Base-by-base conservation (phyloP, 2,797 vertebrate genomes). In the Ceryle rudis region DNA sequence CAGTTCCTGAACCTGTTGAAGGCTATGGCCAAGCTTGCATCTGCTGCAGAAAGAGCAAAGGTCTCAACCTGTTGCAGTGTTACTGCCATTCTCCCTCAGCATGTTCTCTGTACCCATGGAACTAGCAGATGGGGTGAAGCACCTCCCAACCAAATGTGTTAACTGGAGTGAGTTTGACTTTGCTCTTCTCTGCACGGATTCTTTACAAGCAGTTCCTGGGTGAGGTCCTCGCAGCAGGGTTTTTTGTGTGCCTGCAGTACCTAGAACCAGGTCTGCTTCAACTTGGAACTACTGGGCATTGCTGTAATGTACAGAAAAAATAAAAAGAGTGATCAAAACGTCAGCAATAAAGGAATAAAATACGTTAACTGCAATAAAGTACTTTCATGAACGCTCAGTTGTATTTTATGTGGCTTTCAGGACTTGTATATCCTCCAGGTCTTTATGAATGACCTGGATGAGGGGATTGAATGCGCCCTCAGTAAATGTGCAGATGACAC, bases 371-470 rank as follows among this genome's bases (percentile, higher is more conserved):
- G 23, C 71, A 65, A 17, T 62, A 21, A 89, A 81, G 25, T 31
- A 31, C 29, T 80, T 96, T 20, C 22, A 46, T 46, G 49, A 80
- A 87, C 5, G 6, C 33, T 72, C 44, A 61, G 67, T 62, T 88
- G 5, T 69, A 28, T 47, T 94, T 93, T 92, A 83, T 29, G 81
- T 65, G 91, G 54, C 72, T 88, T 85, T 86, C 46, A 72, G 80
- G 81, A 52, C 79, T 88, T 69, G 14, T n/a, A 57, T 66, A 31
- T 69, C 16, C 21, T 86, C 37, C 1, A 11, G 65, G 39, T 19
- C 89, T 86, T 84, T 83, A 60, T 65, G 58, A 41, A 14, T 14
- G 39, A 41, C 39, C 39, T 41, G 39, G 39, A 41, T 41, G 39
- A 14, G 39, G 39, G 39, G 39, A 41, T 41, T 14, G 13, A 41